A percentile compares a stretch with the other conserved stretches of the same genome.
phyloP scores from a whole-genome alignment of 2,797 vertebrate genomes.

The Tinamus major region DNA sequence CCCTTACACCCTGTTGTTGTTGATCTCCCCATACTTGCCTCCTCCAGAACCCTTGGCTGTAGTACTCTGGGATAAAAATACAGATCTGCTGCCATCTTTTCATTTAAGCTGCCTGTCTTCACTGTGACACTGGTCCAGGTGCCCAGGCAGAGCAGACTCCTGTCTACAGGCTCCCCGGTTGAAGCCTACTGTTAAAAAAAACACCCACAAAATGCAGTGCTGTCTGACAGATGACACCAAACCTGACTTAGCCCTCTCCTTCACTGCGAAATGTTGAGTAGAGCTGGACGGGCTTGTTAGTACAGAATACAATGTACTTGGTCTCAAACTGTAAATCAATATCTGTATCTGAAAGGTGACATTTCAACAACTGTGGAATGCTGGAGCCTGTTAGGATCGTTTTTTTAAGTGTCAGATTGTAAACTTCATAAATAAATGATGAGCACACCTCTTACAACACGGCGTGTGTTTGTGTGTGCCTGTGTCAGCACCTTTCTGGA shows the following conservation, averaged over 20 bases:
- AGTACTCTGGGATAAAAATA: background rate
- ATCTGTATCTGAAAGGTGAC: constrained; percentile 79
- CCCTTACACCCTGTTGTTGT: background rate
- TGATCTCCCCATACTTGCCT: background rate
- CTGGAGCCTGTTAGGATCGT: constrained; percentile 76
- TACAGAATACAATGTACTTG: constrained; percentile 58
- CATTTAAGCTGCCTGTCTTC: background rate
- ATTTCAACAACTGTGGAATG: constrained; percentile 79
- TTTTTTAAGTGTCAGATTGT: constrained; percentile 68
- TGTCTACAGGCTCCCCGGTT: background rate
- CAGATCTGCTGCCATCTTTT: background rate
- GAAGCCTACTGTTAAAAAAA: background rate
- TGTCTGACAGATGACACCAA: constrained; percentile 53
- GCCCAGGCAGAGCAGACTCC: background rate
- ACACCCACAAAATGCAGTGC: background rate
- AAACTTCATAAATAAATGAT: constrained; percentile 80
- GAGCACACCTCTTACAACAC: constrained; percentile 49
- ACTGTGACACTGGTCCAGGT: background rate
- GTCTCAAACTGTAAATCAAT: constrained; percentile 82
- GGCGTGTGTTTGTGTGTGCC: background rate
- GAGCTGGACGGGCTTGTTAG: constrained; percentile 59
- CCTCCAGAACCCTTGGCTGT: background rate
- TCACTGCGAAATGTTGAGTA: constrained; percentile 37
- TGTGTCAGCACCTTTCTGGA: constrained; percentile 49
- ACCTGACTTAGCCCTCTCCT: constrained; percentile 56